Evolutionary conservation across 2,888 invertebrate genomes (phyloP), one percentile per base, ranked within the genome.

Genomic region (Coleophora flavipennella): DNA sequence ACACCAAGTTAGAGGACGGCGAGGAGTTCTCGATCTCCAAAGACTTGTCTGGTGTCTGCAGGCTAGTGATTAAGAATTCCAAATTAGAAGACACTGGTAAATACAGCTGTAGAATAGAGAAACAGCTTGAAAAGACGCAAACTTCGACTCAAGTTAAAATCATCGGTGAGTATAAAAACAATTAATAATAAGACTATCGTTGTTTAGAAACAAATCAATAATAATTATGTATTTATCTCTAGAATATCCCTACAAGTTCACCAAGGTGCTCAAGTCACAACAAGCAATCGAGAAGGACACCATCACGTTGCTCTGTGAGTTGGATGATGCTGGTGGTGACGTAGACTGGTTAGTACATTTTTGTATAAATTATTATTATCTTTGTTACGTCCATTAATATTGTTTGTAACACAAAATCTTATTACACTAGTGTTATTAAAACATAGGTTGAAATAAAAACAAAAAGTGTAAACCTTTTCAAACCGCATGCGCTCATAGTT

Each of bases 211-310:
- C 12, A 38, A 39, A 20, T 6, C 20, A 4, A 3, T 20, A 20
- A 20, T 6, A 20, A 20, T 20, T 4, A 20, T 29, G 4, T n/a
- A 29, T 6, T 14, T 10, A 9, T 55, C 80, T 79, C 26, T 81
- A 92, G 99, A 99, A 80, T 95, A 95, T 70, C 95, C 95, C 13
- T 95, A 95, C 77, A 95, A 95, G 70, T 96, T 96, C 86, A 97
- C 91, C 36, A 97, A 97, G 74, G 94, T 96, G 11, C 87, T 99
- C 37, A 97, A 97, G 69, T 96, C 96, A 45, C 92, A 95, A 68
- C 96, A 97, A 61, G 91, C 94, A 39, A 90, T 93, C 39, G 99
- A 99, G 74, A 96, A 97, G 65, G 97, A 98, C 55, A 94, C 94
- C 12, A 91, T 97, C 20, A 94, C 94, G 1, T 85, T 99, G 44